A percentile compares a stretch with the other conserved stretches of the same genome.
phyloP scores from a whole-genome alignment of 2,113 vertebrate species.

The Cavia aperea region DNA sequence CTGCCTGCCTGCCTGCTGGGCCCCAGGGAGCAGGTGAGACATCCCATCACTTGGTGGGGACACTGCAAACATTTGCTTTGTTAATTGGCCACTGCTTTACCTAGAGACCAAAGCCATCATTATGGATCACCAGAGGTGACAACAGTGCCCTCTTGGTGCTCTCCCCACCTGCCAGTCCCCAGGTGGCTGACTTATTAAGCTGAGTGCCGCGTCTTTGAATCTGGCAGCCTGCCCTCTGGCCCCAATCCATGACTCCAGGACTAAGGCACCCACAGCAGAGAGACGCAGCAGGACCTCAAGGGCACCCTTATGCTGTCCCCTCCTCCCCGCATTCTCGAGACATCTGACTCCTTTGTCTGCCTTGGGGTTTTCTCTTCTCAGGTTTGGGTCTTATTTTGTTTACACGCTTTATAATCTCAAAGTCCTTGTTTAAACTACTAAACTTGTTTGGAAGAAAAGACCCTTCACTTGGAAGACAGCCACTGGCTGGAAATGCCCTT shows the following conservation, averaged over 20 bases:
- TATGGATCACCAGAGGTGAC: neutral
- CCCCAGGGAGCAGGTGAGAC: neutral
- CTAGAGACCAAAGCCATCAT: neutral
- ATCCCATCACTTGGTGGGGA: neutral
- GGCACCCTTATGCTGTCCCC: neutral
- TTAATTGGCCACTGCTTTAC: slow-evolving; percentile 2
- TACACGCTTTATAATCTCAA: neutral
- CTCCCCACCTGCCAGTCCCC: neutral
- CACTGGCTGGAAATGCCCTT: neutral
- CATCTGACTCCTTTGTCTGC: neutral
- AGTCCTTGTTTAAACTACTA: neutral
- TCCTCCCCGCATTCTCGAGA: neutral
- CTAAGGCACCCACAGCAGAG: neutral
- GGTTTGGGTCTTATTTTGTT: neutral
- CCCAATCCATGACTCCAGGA: neutral
- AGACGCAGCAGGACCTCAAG: neutral
- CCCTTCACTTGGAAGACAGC: neutral
- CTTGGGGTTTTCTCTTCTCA: slow-evolving; percentile 4
- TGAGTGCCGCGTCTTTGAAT: slow-evolving; percentile 30
- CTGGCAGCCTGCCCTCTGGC: no score
- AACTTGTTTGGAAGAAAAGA: neutral
- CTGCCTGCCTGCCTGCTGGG: neutral
- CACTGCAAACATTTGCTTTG: slow-evolving; percentile 48
- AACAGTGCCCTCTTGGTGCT: fast-evolving
- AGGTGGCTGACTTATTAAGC: neutral